Base-by-base conservation (phyloP, 2,888 invertebrate genomes). In the Andrena marginata region DNA sequence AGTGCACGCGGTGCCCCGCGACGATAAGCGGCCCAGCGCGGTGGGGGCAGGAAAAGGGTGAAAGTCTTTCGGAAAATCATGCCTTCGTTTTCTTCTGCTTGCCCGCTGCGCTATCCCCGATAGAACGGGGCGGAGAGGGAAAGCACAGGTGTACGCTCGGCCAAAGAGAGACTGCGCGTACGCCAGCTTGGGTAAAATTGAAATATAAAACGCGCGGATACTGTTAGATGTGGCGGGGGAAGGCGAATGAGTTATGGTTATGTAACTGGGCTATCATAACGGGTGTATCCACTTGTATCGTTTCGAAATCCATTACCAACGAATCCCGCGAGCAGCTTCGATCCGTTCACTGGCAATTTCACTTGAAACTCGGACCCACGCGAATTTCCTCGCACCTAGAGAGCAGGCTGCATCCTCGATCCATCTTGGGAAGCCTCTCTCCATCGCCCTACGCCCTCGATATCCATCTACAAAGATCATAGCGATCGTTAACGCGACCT, bases 11-110 rank as follows among this genome's bases (percentile, higher is more conserved):
- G 13, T 20, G 26, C n/a, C 23, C 10, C 69, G 56, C 59, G 63
- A 49, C 16, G 73, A 56, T 59, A 35, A 54, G 49, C 29, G 26
- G n/a, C 26, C n/a, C 8, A n/a, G 16, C 7, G 10, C 16, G 60
- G 65, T 20, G 64, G 76, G 76, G 42, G 63, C 62, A 63, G 85
- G 77, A 82, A 77, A 85, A 85, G 85, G 88, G 89, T 86, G 88
- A 89, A 88, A 89, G 88, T 86, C 86, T 86, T 83, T 86, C 63
- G 88, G 88, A 89, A 89, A 88, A 87, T 89, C 59, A 60, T 56
- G 60, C 64, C 35, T 42, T 51, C 60, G 67, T 35, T 54, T 77
- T 74, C 77, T 78, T 77, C 74, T 62, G 62, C 20, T 20, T 49
- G 23, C 13, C 48, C 62, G 42, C 63, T 51, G 31, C 69, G 20